Evolutionary conservation across 2,797 vertebrate species (phyloP), one percentile per base, ranked within the genome.

Genomic region (Neomorphus geoffroyi): DNA sequence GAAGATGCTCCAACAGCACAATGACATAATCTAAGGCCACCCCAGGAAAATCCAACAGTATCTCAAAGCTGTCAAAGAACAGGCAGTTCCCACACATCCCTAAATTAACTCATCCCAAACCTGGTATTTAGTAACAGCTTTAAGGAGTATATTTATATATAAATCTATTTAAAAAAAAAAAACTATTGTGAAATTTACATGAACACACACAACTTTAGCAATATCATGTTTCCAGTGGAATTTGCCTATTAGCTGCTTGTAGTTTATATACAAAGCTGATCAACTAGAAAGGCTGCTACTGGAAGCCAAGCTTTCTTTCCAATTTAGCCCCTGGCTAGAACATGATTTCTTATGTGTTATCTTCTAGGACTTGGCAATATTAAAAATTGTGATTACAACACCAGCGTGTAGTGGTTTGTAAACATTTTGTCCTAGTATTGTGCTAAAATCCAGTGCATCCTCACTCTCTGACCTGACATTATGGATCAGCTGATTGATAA

Each of bases 211-310:
- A 86, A 80, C 33, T 80, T 79, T 32, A 95, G 58, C 72, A 92
- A 89, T 46, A 80, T 30, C 10, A 11, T 32, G 16, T 91, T 93
- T 93, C 71, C 79, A 91, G 72, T 72, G 54, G 81, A 95, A 87
- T 72, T 53, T 85, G 67, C 39, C 41, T 43, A 53, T 37, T 79
- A 60, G 72, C 66, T 84, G 43, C 66, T 94, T 70, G 67, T 48
- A 89, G 39, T 57, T 80, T 93, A 95, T 87, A 87, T 92, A 94
- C 95, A 94, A 78, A 86, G 79, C 57, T 86, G 72, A 74, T 90
- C 80, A 85, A 67, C n/a, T 54, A 71, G 53, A 87, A 92, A 33
- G 32, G 27, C 53, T 91, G 45, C 37, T 87, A 67, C 41, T 58
- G 54, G 39, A 12, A 92, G 35, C 28, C 57, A 94, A 61, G 64